Percentiles rank a stretch among this genome's conserved stretches.
Conservation (phyloP, 2,113 vertebrate genomes). For the Mionectes macconnelli region DNA sequence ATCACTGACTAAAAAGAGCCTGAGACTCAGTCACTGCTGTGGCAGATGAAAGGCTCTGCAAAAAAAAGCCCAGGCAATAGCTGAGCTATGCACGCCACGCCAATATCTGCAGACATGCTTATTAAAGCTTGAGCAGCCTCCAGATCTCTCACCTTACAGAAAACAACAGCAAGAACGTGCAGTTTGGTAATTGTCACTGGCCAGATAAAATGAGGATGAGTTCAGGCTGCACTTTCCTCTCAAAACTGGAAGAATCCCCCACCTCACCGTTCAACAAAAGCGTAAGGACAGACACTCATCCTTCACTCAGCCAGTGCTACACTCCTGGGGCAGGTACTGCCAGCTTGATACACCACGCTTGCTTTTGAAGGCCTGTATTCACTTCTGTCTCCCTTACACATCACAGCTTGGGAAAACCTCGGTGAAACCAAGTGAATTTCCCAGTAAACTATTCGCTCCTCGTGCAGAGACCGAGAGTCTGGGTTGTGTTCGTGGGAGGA, state of each 20-base stretch:
- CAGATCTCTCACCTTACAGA: background rate
- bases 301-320: accelerated
- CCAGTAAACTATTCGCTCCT: background rate
- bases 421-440: background rate
- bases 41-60: slow-evolving; percentile 22
- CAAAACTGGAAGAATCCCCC: background rate
- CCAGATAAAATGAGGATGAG: background rate
- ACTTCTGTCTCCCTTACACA: background rate
- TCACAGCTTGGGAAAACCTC: background rate
- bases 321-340: background rate
- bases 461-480: slow-evolving; percentile 40
- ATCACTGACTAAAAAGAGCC: background rate
- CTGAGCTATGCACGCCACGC: background rate
- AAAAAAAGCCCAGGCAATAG: background rate
- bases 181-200: background rate
- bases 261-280: background rate
- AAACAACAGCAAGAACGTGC: background rate
- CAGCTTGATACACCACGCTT: background rate
- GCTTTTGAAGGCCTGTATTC: background rate
- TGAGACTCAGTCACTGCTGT: background rate
- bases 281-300: background rate
- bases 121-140: slow-evolving; percentile 3
- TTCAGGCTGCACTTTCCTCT: background rate
- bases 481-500: background rate
- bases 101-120: background rate